Percentiles rank a stretch among this genome's conserved stretches.
These are phyloP conservation scores for Dendroctonus ponderosae DNA, from an alignment of 1,140 invertebrate species.

Conservation along the genomic window DNA sequence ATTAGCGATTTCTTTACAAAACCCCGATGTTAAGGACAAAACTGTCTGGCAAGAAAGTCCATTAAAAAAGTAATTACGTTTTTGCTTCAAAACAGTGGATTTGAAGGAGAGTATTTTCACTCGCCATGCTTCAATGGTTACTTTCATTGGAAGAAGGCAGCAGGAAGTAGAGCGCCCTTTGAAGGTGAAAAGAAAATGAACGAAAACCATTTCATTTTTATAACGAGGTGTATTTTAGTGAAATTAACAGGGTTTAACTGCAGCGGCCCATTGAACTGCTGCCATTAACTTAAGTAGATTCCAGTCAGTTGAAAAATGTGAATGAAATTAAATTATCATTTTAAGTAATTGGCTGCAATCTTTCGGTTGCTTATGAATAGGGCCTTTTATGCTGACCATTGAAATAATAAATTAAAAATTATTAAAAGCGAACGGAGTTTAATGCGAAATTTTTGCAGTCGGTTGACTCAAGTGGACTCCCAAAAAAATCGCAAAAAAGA, in stretches of 20 bases:
- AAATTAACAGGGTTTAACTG: not conserved
- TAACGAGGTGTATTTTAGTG: not conserved
- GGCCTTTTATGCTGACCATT: too few species aligned
- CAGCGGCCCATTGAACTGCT: too few species aligned
- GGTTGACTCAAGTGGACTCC: too few species aligned
- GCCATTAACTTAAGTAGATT: too few species aligned
- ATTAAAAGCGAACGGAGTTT: too few species aligned
- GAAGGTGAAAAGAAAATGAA: slow-evolving; percentile 16
- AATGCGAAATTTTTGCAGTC: too few species aligned
- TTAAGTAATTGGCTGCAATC: too few species aligned
- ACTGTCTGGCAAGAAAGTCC: slow-evolving; percentile 15
- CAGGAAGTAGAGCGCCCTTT: slow-evolving; percentile 6
- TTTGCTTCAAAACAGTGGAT: slow-evolving; percentile 17
- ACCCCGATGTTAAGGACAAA: slow-evolving; percentile 6
- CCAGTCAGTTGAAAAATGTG: too few species aligned
- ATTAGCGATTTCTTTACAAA: slow-evolving; percentile 7
- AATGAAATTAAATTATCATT: too few species aligned
- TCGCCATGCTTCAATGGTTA: slow-evolving; percentile 15
- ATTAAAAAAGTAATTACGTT: slow-evolving; percentile 23
- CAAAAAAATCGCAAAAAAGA: too few species aligned
- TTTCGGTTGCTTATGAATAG: too few species aligned
- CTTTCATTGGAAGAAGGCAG: slow-evolving; percentile 7
- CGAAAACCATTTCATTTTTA: slow-evolving; percentile 8
- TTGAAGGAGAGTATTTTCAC: slow-evolving; percentile 20
- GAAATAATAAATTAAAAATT: too few species aligned